phyloP scores from a whole-genome alignment of 2,797 vertebrate genomes.

The Prionace glauca region DNA sequence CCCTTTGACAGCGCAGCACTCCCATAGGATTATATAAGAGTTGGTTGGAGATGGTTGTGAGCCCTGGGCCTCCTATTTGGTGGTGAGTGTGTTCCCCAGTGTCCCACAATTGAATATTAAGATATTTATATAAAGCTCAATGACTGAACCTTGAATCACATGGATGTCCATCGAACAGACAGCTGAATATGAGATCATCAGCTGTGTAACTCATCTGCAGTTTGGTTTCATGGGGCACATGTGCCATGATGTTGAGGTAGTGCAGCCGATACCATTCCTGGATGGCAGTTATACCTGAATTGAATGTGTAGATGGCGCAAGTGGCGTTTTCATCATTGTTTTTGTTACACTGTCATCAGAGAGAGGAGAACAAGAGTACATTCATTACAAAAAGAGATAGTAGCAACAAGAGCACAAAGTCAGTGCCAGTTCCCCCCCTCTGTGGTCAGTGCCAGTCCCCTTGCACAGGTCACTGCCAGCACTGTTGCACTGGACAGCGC shows the following conservation, averaged over 20 bases:
- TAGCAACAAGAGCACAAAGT: background rate
- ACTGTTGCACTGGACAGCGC: background rate
- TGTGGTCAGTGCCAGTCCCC: too few relatives aligned
- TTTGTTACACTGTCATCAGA: constrained; percentile 55
- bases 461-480: background rate
- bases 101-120: background rate
- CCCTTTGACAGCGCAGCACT: background rate
- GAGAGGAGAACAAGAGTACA: constrained; percentile 7
- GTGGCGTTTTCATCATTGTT: constrained; percentile 49
- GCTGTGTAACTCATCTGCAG: constrained; percentile 63
- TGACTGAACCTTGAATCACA: constrained; percentile 62
- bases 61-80: background rate
- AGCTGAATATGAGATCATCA: constrained; percentile 62
- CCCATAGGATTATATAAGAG: background rate
- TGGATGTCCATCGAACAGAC: constrained; percentile 62
- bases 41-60: background rate
- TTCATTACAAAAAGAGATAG: background rate
- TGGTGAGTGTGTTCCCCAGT: background rate
- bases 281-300: constrained; percentile 65
- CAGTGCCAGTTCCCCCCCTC: background rate
- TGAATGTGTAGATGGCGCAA: constrained; percentile 65
- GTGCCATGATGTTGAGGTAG: constrained; percentile 72
- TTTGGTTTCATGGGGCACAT: constrained; percentile 61
- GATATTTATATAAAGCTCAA: background rate
- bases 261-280: constrained; percentile 72